Conservation (phyloP, 1,140 invertebrate genomes). For the Brachionus plicatilis region DNA sequence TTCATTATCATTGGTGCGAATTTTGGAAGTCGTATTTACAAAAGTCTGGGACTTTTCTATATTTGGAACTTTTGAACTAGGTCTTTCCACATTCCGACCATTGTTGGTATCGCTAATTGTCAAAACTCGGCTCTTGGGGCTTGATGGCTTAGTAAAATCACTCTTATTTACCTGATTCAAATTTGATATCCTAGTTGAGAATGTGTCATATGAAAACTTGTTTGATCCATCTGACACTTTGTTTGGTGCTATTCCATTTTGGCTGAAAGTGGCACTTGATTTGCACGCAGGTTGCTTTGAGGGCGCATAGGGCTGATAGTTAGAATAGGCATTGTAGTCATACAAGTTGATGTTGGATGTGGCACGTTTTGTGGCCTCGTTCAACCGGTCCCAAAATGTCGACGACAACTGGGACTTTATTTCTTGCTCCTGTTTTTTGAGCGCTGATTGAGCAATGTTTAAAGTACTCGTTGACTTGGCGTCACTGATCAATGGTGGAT, state of each 20-base stretch:
- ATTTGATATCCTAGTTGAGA: neutral
- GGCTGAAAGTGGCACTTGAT: neutral
- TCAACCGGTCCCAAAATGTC: slow-evolving; percentile 14
- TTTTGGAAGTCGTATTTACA: neutral
- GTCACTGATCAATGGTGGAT: neutral
- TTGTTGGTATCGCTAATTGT: neutral
- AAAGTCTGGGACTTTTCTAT: slow-evolving; percentile 10
- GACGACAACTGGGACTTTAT: slow-evolving; percentile 29
- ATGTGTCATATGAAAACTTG: neutral
- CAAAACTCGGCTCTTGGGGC: neutral
- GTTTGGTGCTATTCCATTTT: neutral
- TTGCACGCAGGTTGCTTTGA: neutral
- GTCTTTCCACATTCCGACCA: neutral
- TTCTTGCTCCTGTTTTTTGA: slow-evolving; percentile 34
- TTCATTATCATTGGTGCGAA: neutral
- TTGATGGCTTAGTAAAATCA: neutral
- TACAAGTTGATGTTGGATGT: neutral
- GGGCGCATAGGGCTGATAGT: neutral
- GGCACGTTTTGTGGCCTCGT: slow-evolving; percentile 20
- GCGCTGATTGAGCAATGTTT: neutral
- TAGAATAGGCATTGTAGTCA: slow-evolving; percentile 7
- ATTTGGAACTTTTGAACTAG: neutral
- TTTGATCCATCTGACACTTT: neutral
- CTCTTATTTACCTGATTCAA: neutral
- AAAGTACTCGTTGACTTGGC: neutral